Conservation (phyloP, 2,113 vertebrate species). For the Microcebus ravelobensis region DNA sequence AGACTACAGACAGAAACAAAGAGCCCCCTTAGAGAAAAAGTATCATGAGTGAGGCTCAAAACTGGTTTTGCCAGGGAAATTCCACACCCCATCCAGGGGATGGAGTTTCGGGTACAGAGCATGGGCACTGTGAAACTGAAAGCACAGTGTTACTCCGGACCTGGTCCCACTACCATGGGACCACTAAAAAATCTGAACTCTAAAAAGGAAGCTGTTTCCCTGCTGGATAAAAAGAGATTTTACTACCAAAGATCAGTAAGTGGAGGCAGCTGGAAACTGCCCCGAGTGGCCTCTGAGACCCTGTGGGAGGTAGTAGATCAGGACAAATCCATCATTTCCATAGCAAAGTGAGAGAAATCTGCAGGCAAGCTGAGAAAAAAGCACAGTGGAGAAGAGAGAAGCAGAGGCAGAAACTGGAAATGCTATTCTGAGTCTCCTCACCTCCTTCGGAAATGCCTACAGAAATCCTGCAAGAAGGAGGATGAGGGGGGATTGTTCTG, state of each 20-base stretch:
- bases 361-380: not conserved
- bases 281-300: not conserved
- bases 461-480: not conserved
- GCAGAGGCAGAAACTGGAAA: not conserved
- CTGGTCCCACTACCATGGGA: no score
- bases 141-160: not conserved
- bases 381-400: not conserved
- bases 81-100: not conserved
- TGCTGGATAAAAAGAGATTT: not conserved
- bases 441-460: not conserved
- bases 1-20: not conserved
- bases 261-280: not conserved
- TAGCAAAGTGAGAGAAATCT: not conserved
- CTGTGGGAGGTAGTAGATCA: not conserved
- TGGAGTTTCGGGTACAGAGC: not conserved
- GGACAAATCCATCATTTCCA: not conserved
- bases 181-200: not conserved
- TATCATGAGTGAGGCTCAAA: not conserved
- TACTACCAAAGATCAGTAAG: not conserved
- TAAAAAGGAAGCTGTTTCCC: not conserved
- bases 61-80: not conserved
- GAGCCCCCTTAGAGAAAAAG: not conserved
- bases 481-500: not conserved
- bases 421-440: rapidly evolving
- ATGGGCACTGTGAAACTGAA: not conserved